These are phyloP conservation scores for Elephas maximus DNA, from an alignment of 2,113 vertebrate species.

Conservation along the genomic window DNA sequence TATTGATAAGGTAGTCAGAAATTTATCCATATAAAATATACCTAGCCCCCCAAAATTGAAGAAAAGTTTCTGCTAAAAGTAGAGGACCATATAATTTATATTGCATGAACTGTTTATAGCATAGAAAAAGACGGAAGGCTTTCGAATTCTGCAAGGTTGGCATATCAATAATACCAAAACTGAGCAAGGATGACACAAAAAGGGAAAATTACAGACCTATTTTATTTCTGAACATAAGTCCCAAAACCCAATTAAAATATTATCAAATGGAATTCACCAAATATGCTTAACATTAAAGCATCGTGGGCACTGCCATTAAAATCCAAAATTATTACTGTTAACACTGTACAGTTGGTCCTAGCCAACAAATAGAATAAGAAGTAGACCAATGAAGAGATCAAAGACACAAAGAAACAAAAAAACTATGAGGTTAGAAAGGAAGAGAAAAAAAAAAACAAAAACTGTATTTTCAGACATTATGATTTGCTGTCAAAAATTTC, in stretches of 20 bases:
- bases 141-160: neutral
- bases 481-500: neutral
- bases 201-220: neutral
- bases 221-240: slow-evolving; percentile 35
- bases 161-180: neutral
- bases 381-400: neutral
- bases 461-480: neutral
- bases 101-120: neutral
- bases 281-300: slow-evolving; percentile 6
- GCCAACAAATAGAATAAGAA: neutral
- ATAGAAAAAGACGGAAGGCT: neutral
- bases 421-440: neutral
- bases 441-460: neutral
- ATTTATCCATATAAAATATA: neutral
- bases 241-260: neutral
- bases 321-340: neutral
- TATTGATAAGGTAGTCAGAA: neutral
- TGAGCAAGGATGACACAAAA: neutral
- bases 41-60: neutral
- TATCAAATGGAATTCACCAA: neutral
- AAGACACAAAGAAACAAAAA: neutral
- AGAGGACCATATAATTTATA: neutral
- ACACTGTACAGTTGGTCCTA: neutral
- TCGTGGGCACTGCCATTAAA: neutral
- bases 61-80: neutral